Evolutionary conservation across 2,888 invertebrate genomes (phyloP), one percentile per base, ranked within the genome.

Genomic region (Nomada hirtipes): DNA sequence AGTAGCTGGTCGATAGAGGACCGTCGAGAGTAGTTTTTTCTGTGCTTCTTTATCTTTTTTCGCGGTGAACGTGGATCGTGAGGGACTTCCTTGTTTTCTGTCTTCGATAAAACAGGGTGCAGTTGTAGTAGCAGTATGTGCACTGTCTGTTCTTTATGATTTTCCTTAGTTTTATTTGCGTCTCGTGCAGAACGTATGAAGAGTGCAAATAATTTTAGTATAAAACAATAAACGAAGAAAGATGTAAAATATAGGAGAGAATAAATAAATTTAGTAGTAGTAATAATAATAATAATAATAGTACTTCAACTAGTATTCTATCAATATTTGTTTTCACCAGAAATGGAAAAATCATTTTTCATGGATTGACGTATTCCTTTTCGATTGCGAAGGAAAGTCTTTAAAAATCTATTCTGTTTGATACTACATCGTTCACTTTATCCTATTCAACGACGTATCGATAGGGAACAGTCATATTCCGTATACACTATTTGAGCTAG

Each of bases 1-100:
- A 80, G 79, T 78, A 44, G 72, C 72, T 42, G 63, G 70, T 53
- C 77, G 70, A 79, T 42, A 42, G 75, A 50, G 76, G 65, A 26
- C 36, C n/a, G 67, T 72, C 67, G 63, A 80, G 65, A 72, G 42
- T 63, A 13, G 26, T 26, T 44, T 63, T 55, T 36, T 50, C 50
- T 42, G 2, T 52, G 4, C 52, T 59, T 13, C 15, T 55, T 15
- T 11, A 15, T 55, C 20, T n/a, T 29, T n/a, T 13, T 4, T 50
- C 10, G 9, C 52, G 57, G 13, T n/a, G 15, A 64, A 64, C 64
- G 71, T 7, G 42, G 47, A 55, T 50, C 10, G 57, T 57, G 55
- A 70, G 63, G 26, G 57, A 13, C 47, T 23, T 52, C 44, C 57
- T 63, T 52, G 50, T 61, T 55, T 75, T 53, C 52, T 20, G 29